These are phyloP conservation scores for Bucorvus abyssinicus DNA, from an alignment of 2,797 vertebrate genomes.

Conservation along the genomic window DNA sequence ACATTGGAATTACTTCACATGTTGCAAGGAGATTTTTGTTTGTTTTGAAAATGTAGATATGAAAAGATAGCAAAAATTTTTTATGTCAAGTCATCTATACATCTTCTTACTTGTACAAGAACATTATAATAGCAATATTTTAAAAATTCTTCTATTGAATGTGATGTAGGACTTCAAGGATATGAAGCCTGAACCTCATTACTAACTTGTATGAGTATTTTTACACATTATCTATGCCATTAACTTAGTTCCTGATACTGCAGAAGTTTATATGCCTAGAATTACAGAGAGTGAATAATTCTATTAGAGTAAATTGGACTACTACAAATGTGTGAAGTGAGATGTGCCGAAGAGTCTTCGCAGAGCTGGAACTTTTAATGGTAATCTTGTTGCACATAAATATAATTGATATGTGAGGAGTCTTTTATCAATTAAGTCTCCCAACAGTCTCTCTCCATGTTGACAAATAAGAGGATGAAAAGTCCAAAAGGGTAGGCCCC, in stretches of 20 bases:
- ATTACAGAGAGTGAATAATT: slow-evolving; percentile 51
- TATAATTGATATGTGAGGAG: slow-evolving; percentile 6
- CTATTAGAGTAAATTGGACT: slow-evolving; percentile 36
- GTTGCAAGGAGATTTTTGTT: background rate
- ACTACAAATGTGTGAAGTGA: slow-evolving; percentile 43
- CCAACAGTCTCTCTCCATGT: background rate
- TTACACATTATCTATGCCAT: slow-evolving; percentile 37
- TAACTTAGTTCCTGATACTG: slow-evolving; percentile 16
- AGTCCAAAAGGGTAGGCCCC: background rate
- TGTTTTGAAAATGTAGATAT: background rate
- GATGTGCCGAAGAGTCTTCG: background rate
- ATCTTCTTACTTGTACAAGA: background rate
- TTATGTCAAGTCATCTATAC: background rate
- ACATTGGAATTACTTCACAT: slow-evolving; percentile 6
- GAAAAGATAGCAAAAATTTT: background rate
- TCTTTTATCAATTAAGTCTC: background rate
- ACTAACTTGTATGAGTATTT: slow-evolving; percentile 9
- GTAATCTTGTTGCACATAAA: background rate
- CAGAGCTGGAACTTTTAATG: background rate
- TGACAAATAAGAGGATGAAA: background rate
- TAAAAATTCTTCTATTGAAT: background rate
- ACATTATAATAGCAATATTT: background rate
- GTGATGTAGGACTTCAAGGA: background rate
- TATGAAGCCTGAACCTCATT: background rate
- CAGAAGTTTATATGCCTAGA: slow-evolving; percentile 6